Base-by-base conservation (phyloP, 2,113 vertebrate genomes). In the Epinephelus moara region DNA sequence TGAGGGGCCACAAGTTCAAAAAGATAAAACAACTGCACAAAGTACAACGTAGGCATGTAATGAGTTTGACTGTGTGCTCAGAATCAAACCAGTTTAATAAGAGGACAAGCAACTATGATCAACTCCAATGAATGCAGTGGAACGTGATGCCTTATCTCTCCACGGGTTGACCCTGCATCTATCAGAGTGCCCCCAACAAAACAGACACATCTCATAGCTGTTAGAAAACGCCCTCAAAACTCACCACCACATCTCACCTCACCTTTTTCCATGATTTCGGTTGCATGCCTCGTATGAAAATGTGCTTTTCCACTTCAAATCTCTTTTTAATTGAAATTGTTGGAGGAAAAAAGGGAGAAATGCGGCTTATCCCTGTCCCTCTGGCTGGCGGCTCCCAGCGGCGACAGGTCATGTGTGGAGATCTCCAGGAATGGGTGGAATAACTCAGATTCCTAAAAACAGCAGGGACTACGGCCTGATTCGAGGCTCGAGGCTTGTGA, bases 301-400 rank as follows among this genome's bases (percentile, higher is more conserved):
- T 81, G 80, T 85, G 88, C 88, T 93, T 94, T 94, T 94, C 89
- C 90, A 90, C 81, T 82, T 89, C 82, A 95, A 95, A 95, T 94
- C 93, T 95, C 91, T 94, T 95, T 95, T 95, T 94, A 95, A 94
- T 94, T 94, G 91, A 94, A 94, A 88, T 80, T 68, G 86, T 69
- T 80, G 79, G 70, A 52, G 73, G 72, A 85, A 93, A 90, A 81
- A 90, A 79, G 69, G 30, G 49, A 83, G 73, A 91, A 91, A 90
- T 81, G 84, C 91, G 77, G 93, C 92, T 94, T 93, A 94, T 93
- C 91, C 85, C 59, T 12, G 73, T 89, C 83, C 70, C 83, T 81
- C 68, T 71, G 88, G 86, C 83, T 55, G 6, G 1, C 1, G 53
- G 83, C 90, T 83, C 82, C 89, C 90, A 73, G 81, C 19, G 25